phyloP scores from a whole-genome alignment of 2,888 invertebrate species.

The Cremastinae sp. region DNA sequence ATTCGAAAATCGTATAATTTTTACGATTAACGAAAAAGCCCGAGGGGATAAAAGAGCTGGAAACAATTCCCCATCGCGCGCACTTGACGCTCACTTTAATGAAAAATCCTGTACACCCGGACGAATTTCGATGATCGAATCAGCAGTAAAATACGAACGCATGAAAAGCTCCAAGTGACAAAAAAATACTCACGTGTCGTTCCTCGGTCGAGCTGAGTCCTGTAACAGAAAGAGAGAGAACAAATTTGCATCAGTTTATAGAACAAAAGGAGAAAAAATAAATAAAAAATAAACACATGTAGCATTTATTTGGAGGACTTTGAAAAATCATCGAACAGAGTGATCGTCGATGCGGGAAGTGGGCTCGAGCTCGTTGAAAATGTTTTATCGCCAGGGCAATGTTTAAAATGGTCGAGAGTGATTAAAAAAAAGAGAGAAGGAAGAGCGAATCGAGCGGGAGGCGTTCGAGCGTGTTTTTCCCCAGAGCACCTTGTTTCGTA shows the following conservation, averaged over 20 bases:
- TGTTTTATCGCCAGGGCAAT: conserved; percentile 62
- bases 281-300: not conserved
- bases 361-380: conserved; percentile 37
- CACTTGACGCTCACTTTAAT: too few relatives aligned
- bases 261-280: conserved; percentile 21
- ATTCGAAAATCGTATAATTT: too few relatives aligned
- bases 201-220: conserved; percentile 85
- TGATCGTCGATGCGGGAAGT: not conserved
- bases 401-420: conserved; percentile 61
- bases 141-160: not conserved
- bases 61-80: too few relatives aligned
- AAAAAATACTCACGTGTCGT: conserved; percentile 83
- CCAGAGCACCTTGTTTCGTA: conserved; percentile 75
- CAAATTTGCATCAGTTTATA: conserved; percentile 59
- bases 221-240: conserved; percentile 76
- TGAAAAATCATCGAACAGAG: conserved; percentile 80
- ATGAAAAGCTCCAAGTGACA: conserved; percentile 5
- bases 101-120: too few relatives aligned
- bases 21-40: too few relatives aligned
- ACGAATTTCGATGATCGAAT: conserved; percentile 1
- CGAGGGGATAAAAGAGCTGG: too few relatives aligned
- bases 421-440: conserved; percentile 35
- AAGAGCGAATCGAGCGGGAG: conserved; percentile 35
- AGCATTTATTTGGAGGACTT: conserved; percentile 67
- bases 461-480: conserved; percentile 24